Evolutionary conservation across 2,113 vertebrate species (phyloP).

Genomic region (Nyctereutes procyonoides): DNA sequence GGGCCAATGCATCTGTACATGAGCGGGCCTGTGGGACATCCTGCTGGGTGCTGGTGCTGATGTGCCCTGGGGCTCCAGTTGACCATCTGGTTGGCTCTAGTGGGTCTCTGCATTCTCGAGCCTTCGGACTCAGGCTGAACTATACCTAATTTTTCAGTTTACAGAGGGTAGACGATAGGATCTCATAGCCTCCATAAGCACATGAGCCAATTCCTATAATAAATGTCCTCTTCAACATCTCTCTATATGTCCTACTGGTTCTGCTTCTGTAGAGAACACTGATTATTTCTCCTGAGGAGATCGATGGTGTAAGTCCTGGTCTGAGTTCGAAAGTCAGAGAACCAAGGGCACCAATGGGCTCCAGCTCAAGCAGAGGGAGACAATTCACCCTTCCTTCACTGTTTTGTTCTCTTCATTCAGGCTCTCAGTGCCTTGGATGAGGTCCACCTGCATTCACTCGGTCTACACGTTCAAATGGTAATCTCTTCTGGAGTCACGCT

Average conservation of each 20-base stretch:
- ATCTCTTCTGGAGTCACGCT: background rate
- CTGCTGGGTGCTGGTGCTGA: background rate
- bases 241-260: background rate
- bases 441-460: background rate
- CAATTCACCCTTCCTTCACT: background rate
- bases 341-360: too few relatives aligned
- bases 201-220: background rate
- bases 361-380: background rate
- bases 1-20: background rate
- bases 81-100: background rate
- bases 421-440: background rate
- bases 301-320: background rate
- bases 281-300: background rate
- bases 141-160: background rate
- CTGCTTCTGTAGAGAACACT: background rate
- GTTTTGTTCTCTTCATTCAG: background rate
- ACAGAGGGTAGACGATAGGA: background rate
- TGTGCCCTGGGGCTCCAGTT: background rate
- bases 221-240: background rate
- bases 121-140: background rate
- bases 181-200: background rate
- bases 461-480: background rate
- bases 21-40: background rate
- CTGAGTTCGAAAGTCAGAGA: background rate
- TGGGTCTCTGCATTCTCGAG: background rate